Percentiles rank a stretch among this genome's conserved stretches.
These are phyloP conservation scores for Cyphomyrmex costatus DNA, from an alignment of 1,140 invertebrate species.

Conservation along the genomic window DNA sequence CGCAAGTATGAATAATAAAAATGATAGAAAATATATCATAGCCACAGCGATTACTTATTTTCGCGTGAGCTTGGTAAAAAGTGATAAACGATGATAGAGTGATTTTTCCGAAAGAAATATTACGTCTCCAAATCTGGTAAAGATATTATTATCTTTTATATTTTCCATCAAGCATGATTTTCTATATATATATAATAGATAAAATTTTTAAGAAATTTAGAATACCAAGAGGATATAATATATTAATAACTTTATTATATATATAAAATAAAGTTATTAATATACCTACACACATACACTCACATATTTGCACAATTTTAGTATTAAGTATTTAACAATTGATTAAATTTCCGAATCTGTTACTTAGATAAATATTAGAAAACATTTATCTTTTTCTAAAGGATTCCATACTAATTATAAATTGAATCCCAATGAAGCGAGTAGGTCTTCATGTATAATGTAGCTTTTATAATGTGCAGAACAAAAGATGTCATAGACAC, in stretches of 20 bases:
- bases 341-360: background rate
- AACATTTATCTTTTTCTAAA: background rate
- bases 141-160: constrained; percentile 6
- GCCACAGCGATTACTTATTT: constrained; percentile 16
- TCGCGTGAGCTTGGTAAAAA: constrained; percentile 3
- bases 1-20: constrained; percentile 25
- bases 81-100: constrained; percentile 25
- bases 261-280: no score
- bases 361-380: background rate
- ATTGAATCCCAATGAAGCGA: no score
- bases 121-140: constrained; percentile 19
- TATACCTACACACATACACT: no score
- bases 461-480: no score
- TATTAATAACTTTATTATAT: background rate
- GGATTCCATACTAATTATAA: no score
- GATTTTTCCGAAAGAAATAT: constrained; percentile 23
- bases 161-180: background rate
- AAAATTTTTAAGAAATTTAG: background rate
- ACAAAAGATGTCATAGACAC: no score
- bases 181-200: background rate
- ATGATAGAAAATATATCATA: constrained; percentile 15
- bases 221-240: background rate
- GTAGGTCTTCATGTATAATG: no score
- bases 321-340: background rate
- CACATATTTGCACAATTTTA: background rate